Percentiles rank a stretch among this genome's conserved stretches.
Conservation (phyloP, 2,888 invertebrate genomes). For the Platycheirus rosarum region DNA sequence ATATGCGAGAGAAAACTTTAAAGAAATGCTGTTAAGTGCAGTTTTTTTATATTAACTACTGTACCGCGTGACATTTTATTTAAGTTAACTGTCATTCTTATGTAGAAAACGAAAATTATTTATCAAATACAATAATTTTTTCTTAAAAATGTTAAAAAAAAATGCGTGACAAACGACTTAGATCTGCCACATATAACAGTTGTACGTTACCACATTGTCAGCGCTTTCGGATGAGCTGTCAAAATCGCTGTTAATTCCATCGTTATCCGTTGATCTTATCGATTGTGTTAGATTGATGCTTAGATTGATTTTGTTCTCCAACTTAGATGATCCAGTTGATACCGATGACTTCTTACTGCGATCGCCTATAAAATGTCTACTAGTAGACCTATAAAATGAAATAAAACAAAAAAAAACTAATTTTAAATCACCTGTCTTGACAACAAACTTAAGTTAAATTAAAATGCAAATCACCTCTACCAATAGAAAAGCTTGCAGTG, state of each 20-base stretch:
- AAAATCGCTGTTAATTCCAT: conserved; percentile 76
- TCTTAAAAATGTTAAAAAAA: too few relatives aligned
- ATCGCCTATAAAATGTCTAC: conserved; percentile 45
- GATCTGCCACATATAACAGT: too few relatives aligned
- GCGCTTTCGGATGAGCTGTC: conserved; percentile 77
- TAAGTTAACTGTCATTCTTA: too few relatives aligned
- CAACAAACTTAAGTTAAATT: background rate
- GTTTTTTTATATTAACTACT: too few relatives aligned
- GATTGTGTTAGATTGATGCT: conserved; percentile 85
- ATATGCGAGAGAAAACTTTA: too few relatives aligned
- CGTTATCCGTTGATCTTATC: conserved; percentile 80
- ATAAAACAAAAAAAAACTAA: conserved; percentile 1
- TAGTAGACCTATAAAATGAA: conserved; percentile 42
- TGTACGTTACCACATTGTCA: conserved; percentile 54
- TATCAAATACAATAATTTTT: too few relatives aligned
- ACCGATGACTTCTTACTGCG: conserved; percentile 53
- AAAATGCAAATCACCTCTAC: background rate
- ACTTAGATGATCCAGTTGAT: conserved; percentile 75
- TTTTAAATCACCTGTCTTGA: background rate
- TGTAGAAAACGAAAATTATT: background rate
- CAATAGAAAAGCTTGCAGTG: conserved; percentile 19
- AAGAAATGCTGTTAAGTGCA: background rate
- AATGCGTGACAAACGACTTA: too few relatives aligned
- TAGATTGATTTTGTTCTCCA: conserved; percentile 84
- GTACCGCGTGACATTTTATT: too few relatives aligned